Evolutionary conservation across 2,113 vertebrate species (phyloP), one percentile per base, ranked within the genome.

Genomic region (Apistogramma diplotaenia): DNA sequence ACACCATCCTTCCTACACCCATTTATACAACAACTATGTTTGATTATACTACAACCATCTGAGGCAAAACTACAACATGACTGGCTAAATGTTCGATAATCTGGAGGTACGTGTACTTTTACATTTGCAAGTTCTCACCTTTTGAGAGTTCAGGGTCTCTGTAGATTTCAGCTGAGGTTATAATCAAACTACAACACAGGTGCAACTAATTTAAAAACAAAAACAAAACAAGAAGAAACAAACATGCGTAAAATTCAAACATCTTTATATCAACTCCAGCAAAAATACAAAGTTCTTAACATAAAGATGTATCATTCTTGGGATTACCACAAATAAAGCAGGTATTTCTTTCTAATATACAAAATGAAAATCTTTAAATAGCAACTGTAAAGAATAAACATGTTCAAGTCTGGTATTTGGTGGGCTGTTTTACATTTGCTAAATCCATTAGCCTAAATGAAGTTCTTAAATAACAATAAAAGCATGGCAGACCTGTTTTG

Each of bases 311-410:
- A 79, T 94, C 79, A 91, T 88, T 92, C 83, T 89, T 89, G 87
- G 85, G 85, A 91, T 91, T 90, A 93, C 90, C 92, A 94, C 93
- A 93, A 94, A 94, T 95, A 95, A 94, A 93, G 89, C 91, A 90
- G 86, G 89, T 89, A 77, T 94, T 92, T 93, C 82, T 93, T 91
- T 94, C 87, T 89, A 93, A 93, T 93, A 92, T 94, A 94, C 93
- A 94, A 91, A 94, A 89, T 84, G 83, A 90, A 91, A 90, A 87
- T 93, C 56, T 92, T 93, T 94, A 95, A 93, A 94, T 95, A 94
- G 87, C 90, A 93, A 91, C 78, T 90, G 90, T 84, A 93, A 93
- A 90, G 92, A 92, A 94, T 93, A 93, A 92, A 93, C 90, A 87
- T 84, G 86, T 94, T 94, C 93, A 95, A 93, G 93, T 92, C 86